Base-by-base conservation (phyloP, 2,113 vertebrate genomes). In the Callipepla squamata region DNA sequence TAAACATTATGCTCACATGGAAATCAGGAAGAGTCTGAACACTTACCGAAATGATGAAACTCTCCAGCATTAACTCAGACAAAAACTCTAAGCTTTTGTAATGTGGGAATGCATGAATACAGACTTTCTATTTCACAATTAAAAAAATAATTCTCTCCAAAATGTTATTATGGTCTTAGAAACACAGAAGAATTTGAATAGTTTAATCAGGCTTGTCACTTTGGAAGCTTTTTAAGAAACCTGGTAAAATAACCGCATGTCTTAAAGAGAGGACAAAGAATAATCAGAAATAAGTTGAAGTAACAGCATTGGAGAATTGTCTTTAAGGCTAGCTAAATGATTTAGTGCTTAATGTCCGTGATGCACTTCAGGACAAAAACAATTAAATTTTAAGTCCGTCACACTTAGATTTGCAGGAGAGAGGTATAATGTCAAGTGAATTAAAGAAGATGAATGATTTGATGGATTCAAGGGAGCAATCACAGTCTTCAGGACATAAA, bases 371-470 rank as follows among this genome's bases (percentile, higher is more conserved):
- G 45, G 91, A 87, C 63, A 69, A 42, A 38, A 95, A 82, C 55
- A 94, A 96, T 95, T 87, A 87, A 13, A 89, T 93, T 95, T 47
- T 47, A 55, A 57, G 85, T 78, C 93, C 0, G 51, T 92, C 87
- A 73, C 89, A 73, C 94, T 92, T 87, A 87, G 66, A 58, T 85
- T 73, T 82, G 42, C 78, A 66, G 50, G 32, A 78, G 40, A 80
- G 70, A 85, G 50, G 55, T 58, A 73, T 45, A 95, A 96, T 85
- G 86, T 86, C 94, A 96, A 89, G 55, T 26, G 78, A 93, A 93
- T 96, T 92, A 94, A 87, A 85, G 78, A 47, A 82, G 92, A 92
- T 55, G 11, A 83, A 95, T 78, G 78, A 93, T 47, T 19, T 93
- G 91, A 74, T 63, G 42, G 91, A 93, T 94, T 89, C 78, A 80